These are phyloP conservation scores for Pangasianodon gigas DNA, from an alignment of 2,113 vertebrate species.

Conservation along the genomic window DNA sequence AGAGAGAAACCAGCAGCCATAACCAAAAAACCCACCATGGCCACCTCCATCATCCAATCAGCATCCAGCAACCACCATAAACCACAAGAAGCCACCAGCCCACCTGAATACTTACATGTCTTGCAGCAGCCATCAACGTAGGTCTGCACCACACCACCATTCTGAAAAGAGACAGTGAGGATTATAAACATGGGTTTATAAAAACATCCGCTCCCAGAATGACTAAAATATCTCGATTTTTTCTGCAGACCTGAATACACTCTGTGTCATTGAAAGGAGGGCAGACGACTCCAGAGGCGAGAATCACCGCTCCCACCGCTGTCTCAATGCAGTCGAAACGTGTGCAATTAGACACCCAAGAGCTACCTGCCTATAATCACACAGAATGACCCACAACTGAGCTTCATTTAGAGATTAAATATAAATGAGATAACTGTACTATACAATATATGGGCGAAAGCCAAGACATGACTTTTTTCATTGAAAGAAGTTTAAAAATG, in stretches of 20 bases:
- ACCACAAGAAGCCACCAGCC: constrained; percentile 70
- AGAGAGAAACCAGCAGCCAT: constrained; percentile 59
- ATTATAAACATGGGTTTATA: not conserved
- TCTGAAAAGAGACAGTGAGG: constrained; percentile 76
- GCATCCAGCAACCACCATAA: constrained; percentile 60
- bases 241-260: constrained; percentile 88
- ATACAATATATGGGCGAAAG: not conserved
- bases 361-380: constrained; percentile 81
- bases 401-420: not conserved
- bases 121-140: constrained; percentile 96
- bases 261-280: constrained; percentile 94
- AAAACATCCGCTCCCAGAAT: not conserved
- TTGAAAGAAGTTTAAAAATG: not conserved
- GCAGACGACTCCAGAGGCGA: constrained; percentile 88
- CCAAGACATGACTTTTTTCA: not conserved
- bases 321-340: constrained; percentile 89
- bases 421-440: no score
- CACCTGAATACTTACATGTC: constrained; percentile 87
- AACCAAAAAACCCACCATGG: constrained; percentile 33
- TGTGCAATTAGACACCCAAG: constrained; percentile 92
- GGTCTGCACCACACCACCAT: constrained; percentile 86
- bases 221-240: not conserved
- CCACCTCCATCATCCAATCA: constrained; percentile 42
- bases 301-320: constrained; percentile 76
- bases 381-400: not conserved